phyloP scores from a whole-genome alignment of 2,797 vertebrate genomes.

The Sebastiscus tertius region DNA sequence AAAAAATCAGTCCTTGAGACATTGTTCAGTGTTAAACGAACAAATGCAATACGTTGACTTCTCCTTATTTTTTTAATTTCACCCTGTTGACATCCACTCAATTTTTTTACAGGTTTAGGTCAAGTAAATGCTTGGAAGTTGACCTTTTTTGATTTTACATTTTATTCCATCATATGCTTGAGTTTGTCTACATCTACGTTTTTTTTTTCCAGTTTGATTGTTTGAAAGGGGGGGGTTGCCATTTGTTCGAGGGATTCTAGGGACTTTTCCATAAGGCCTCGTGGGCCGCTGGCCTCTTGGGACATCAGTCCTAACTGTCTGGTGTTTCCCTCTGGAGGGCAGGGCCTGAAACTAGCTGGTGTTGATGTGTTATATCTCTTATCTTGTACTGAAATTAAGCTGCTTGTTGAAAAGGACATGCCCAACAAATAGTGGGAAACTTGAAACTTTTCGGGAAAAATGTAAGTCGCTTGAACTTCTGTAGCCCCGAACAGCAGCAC shows the following conservation, averaged over 20 bases:
- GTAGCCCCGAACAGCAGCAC: neutral
- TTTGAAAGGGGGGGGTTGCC: conserved; percentile 1
- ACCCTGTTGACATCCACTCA: rapidly evolving
- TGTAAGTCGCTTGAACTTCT: neutral
- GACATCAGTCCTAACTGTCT: conserved; percentile 4
- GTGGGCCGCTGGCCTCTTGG: conserved; percentile 25
- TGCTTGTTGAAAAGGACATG: neutral
- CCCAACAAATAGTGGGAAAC: neutral
- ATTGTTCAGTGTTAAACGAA: neutral
- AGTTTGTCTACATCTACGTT: neutral
- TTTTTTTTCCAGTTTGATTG: neutral
- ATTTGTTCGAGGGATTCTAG: conserved; percentile 52
- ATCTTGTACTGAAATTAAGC: neutral
- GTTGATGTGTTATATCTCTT: neutral
- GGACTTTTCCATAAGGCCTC: conserved; percentile 70
- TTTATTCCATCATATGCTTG: neutral
- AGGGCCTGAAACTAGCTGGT: neutral
- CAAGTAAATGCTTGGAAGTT: neutral
- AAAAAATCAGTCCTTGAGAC: neutral
- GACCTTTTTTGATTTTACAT: neutral
- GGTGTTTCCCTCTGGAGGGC: conserved; percentile 3
- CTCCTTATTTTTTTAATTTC: neutral
- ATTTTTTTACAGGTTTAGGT: neutral
- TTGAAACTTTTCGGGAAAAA: neutral
- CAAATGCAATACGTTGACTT: neutral